Base-by-base conservation (phyloP, 1,140 invertebrate species). In the Rhopalosiphum maidis region DNA sequence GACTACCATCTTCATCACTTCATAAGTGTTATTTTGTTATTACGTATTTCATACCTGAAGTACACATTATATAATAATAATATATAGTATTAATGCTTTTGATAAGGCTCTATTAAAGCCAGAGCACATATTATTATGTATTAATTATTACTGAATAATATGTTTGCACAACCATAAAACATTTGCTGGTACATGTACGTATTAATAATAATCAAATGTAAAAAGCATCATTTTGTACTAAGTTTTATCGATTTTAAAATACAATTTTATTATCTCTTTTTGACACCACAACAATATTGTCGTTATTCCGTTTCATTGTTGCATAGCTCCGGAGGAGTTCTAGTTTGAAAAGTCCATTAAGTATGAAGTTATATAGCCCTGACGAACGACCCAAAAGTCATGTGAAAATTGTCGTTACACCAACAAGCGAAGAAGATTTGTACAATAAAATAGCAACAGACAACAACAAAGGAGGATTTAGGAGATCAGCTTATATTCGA, bases 311-410 rank as follows among this genome's bases (percentile, higher is more conserved):
- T 89, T 77, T 91, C 68, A 51, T 77, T 77, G 30, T 77, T 83
- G 25, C 35, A 37, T 92, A 92, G 91, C 77, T 92, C 9, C 82
- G 21, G 82, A 92, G 91, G 35, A 92, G 91, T 92, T 92, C 91
- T 92, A 92, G 91, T 60, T 25, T 92, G 90, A 77, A 77, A 91
- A 77, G 54, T 82, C 55, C 89, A 90, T 18, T 37, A 41, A 55
- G 30, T 68, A 41, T 30, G 35, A 91, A 91, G 46, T 82, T 51
- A 48, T 55, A 43, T 60, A 54, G n/a, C 8, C 9, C 68, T 6
- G 77, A 92, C n/a, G 91, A 85, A 48, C 30, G 91, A 92, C 77
- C 91, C 7, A 85, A 85, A 85, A 92, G 91, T 30, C 91, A 92
- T 51, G 91, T 92, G 1, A 92, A 83, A 83, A 92, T 92, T 41